Conservation (phyloP, 2,797 vertebrate species). For the Pseudomugil tenellus region DNA sequence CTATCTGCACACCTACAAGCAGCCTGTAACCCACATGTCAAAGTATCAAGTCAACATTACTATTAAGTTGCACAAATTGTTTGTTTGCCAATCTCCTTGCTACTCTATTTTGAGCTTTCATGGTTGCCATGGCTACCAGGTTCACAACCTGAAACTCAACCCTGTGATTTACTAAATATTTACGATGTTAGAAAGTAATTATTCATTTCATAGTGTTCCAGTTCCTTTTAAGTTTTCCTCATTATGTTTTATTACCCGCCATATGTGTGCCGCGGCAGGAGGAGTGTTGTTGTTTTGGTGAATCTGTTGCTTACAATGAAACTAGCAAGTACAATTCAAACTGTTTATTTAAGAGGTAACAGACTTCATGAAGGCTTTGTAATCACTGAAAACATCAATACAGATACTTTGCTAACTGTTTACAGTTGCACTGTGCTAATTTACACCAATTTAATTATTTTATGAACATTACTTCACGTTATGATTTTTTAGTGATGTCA, state of each 20-base stretch:
- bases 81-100: constrained; percentile 15
- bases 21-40: constrained; percentile 23
- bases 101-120: constrained; percentile 39
- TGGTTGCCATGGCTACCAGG: constrained; percentile 16
- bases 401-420: background rate
- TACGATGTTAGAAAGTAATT: background rate
- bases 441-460: background rate
- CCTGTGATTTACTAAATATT: constrained; percentile 2
- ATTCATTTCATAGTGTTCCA: background rate
- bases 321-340: background rate
- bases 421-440: background rate
- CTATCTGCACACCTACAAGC: constrained; percentile 14
- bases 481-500: background rate
- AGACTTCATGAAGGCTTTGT: background rate
- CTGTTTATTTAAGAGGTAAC: background rate
- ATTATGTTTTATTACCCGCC: background rate
- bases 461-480: background rate
- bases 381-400: background rate
- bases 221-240: background rate
- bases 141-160: constrained; percentile 16
- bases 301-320: background rate
- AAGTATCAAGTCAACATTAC: constrained; percentile 43
- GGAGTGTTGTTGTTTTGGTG: background rate
- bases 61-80: constrained; percentile 20
- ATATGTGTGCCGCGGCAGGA: background rate